Base-by-base conservation (phyloP, 2,888 invertebrate species). In the Gerris lacustris region DNA sequence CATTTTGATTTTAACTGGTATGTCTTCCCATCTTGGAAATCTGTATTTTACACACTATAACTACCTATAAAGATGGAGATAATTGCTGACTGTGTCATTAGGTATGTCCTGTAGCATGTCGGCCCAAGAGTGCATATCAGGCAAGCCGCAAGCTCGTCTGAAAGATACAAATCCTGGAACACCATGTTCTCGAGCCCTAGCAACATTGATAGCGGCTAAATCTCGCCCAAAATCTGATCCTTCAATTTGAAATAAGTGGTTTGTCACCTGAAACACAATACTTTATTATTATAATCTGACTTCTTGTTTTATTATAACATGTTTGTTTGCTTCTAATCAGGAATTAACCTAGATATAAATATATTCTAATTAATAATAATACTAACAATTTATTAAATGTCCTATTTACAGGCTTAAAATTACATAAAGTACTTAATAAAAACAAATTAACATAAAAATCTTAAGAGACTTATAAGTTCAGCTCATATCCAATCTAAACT, bases 191-290 rank as follows among this genome's bases (percentile, higher is more conserved):
- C 83, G 73, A 7, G 80, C 83, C 67, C 83, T 74, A 73, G 82
- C 82, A 70, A 83, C 80, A 75, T 83, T 82, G 73, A 83, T 80
- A 5, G 83, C 80, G 4, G 82, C 82, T 74, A 83, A 77, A 76
- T 83, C 83, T 77, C 82, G 81, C 63, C 83, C 83, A 74, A 81
- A 85, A 72, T 77, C 78, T 68, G 75, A 80, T 73, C 75, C 80
- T 81, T 80, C 81, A 80, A 81, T 76, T 85, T 86, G 86, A 79
- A 80, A 82, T 55, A 85, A 77, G 74, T 82, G 80, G 75, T 83
- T 81, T 5, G 83, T 83, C 67, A 85, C 79, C 83, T 86, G 78
- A 43, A 77, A 77, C 67, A 70, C 31, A 68, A 31, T 15, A 63
- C 44, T 31, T 31, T 31, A 31, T 31, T 31, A 31, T 67, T 18